Evolutionary conservation across 2,113 vertebrate species (phyloP), one percentile per base, ranked within the genome.

Genomic region (Rhipidura dahli): DNA sequence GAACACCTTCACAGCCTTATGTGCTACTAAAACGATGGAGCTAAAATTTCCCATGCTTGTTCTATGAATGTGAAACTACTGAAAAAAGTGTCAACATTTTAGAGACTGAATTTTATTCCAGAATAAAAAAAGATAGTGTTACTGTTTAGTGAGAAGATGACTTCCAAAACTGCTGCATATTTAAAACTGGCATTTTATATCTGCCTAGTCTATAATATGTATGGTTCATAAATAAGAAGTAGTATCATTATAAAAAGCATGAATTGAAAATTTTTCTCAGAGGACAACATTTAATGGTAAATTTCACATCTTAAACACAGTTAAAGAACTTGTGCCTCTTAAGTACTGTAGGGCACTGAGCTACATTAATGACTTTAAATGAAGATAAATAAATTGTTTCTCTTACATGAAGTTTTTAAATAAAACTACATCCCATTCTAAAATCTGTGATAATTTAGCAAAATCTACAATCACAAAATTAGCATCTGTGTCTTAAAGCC

Each of bases 111-210:
- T 89, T 91, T 94, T 82, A 47, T 81, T 81, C 87, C 44, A 50
- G 40, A 64, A 27, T 63, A 27, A 86, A 89, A 95, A 91, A 73
- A 59, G 1, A 23, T 7, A 23, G 30, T 53, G 6, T 40, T 64
- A 79, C 68, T 22, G 57, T 81, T 21, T 66, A 86, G 76, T 70
- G 59, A 76, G 81, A 96, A 87, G 89, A 57, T 57, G 60, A 80
- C 81, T 72, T 76, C 11, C 50, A 92, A 76, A 93, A 57, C 28
- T 65, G 28, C 30, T 70, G 73, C 91, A 89, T 91, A 94, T 90
- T 91, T 94, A 93, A 88, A 91, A 59, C 27, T 86, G 71, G 60
- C 64, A 88, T 96, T 94, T 91, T 70, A 26, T 73, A 70, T 70
- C 78, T 94, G 39, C 45, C 86, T 93, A 59, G 40, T 65, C 37